Evolutionary conservation across 2,113 vertebrate genomes (phyloP).

Genomic region (Aphelocoma coerulescens): DNA sequence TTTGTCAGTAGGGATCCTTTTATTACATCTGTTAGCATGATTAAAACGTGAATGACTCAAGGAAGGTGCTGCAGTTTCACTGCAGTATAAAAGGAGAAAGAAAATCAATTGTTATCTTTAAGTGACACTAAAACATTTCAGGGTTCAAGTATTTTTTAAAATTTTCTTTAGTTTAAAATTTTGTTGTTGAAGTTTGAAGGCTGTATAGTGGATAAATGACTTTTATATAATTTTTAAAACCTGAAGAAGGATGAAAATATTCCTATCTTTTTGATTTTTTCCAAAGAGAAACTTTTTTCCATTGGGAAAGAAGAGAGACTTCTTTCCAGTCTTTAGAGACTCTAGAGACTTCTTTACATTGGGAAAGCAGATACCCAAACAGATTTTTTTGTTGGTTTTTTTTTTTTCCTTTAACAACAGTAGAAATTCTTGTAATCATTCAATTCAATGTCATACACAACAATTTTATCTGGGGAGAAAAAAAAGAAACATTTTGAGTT

Average conservation of each 20-base stretch:
- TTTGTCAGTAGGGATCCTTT: not conserved
- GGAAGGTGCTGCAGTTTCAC: not conserved
- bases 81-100: not conserved
- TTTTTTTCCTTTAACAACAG: not conserved
- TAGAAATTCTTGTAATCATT: not conserved
- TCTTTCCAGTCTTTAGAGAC: not conserved
- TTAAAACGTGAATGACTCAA: not conserved
- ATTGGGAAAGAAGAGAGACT: not conserved
- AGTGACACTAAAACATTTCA: not conserved
- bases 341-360: not conserved
- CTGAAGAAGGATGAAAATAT: not conserved
- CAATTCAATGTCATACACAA: not conserved
- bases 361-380: not conserved
- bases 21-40: not conserved
- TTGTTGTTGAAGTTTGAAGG: not conserved
- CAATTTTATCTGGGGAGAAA: accelerated
- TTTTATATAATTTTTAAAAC: not conserved
- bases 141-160: not conserved
- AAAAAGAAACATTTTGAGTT: not conserved
- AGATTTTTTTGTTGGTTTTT: not conserved
- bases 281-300: not conserved
- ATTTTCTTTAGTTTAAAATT: not conserved
- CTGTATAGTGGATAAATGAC: not conserved
- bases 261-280: not conserved
- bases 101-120: not conserved